Evolutionary conservation across 2,888 invertebrate genomes (phyloP), one percentile per base, ranked within the genome.

Genomic region (Torymus auratus): DNA sequence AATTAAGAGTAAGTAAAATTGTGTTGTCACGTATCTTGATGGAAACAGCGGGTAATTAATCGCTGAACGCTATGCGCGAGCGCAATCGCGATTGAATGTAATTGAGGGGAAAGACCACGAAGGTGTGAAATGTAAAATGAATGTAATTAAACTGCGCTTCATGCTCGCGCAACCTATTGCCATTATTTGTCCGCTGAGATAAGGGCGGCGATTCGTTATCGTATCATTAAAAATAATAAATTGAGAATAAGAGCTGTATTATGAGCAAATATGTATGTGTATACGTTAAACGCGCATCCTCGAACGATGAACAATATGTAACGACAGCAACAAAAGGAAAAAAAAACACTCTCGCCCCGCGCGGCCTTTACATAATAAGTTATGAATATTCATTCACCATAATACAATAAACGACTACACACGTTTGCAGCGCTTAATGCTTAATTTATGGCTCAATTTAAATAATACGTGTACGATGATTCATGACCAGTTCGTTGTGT

Each of bases 61-160:
- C 74, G 64, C 28, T 17, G 41, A 56, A 71, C 50, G 73, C 58
- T 20, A n/a, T n/a, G 20, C 20, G 20, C 20, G 20, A 20, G 20
- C 20, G 20, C 20, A 81, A 81, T 77, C 81, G 67, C 65, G 81
- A 81, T 81, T 41, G 65, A 56, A 52, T 50, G 74, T 78, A 81
- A 81, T 74, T 78, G 78, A 73, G 64, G 70, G 28, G 73, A 72
- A 80, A 77, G 65, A 55, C 23, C 23, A 69, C 55, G 20, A 67
- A 78, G 69, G 81, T 78, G 78, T 65, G 73, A 81, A 77, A 58
- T 14, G 76, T 53, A 77, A 58, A 71, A 80, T 65, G 70, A 72
- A 68, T 72, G 15, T 69, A 64, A 79, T 74, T 52, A 68, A 23
- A 78, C 17, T 23, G 14, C 55, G 4, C 41, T 10, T 7, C 23